phyloP scores from a whole-genome alignment of 2,888 invertebrate genomes.

The Ypsolopha sequella region DNA sequence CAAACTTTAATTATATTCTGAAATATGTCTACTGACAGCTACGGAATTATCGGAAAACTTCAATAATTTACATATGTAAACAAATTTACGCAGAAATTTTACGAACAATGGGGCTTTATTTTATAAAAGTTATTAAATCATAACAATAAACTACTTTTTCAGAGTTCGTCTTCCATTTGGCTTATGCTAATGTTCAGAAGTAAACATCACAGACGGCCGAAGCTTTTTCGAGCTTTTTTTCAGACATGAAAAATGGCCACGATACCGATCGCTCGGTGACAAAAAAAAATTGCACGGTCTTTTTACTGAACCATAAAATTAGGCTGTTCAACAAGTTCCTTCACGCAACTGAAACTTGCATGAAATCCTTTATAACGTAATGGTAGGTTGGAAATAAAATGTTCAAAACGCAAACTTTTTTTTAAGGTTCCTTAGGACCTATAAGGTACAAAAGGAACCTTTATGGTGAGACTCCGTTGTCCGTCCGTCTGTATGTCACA shows the following conservation, averaged over 20 bases:
- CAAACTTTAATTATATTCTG: too few species aligned
- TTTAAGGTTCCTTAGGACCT: too few species aligned
- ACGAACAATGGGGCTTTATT: too few species aligned
- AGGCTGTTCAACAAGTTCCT: constrained; percentile 13
- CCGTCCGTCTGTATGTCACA: too few species aligned
- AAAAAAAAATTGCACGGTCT: neutral
- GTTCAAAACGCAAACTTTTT: neutral
- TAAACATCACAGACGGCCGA: constrained; percentile 23
- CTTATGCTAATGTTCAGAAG: constrained; percentile 27
- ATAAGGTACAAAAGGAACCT: too few species aligned
- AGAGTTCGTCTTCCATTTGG: constrained; percentile 18
- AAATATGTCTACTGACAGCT: too few species aligned
- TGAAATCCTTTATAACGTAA: too few species aligned
- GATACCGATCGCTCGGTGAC: neutral
- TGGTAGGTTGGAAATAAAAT: too few species aligned
- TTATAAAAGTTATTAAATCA: neutral
- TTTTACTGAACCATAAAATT: constrained; percentile 7
- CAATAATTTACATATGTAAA: too few species aligned
- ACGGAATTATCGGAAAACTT: too few species aligned
- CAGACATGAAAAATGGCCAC: neutral
- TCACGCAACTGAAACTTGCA: constrained; percentile 2
- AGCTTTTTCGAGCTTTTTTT: neutral
- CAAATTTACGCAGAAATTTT: too few species aligned
- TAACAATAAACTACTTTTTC: neutral
- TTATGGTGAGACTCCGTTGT: too few species aligned